Evolutionary conservation across 2,888 invertebrate genomes (phyloP), one percentile per base, ranked within the genome.

Genomic region (Metallyticus violacea): DNA sequence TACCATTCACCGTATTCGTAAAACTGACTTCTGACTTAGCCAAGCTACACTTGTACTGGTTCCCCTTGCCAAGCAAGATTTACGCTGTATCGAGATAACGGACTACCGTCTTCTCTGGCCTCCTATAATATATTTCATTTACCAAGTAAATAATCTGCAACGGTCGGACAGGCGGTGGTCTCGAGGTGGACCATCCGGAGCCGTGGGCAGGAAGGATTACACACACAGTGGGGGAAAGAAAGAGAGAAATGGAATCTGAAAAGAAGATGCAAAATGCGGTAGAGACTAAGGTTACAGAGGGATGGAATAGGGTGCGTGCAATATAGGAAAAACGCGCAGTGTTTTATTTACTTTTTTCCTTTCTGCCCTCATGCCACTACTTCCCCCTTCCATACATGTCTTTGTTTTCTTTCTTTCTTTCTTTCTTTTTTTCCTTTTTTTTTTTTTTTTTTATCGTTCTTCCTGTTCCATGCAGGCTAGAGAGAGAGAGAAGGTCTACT

Each of bases 181-280:
- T 62, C 15, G 40, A 62, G 40, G 40, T 62, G 40, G 40, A 62
- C 40, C 40, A 62, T 62, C 40, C 40, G 40, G 40, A n/a, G n/a
- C n/a, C n/a, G n/a, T n/a, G n/a, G n/a, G 40, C 40, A 40, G 40
- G 40, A 40, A 40, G 40, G 40, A 62, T 62, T 62, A 62, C 40
- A 62, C 40, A 22, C 40, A 62, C 40, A 62, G 62, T 9, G 22
- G 22, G 40, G 22, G 40, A 62, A 81, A 79, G 7, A 4, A 22
- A 15, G 9, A 81, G 30, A 30, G 81, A 81, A 25, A 82, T 76
- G 82, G 62, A 40, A 82, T 82, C 76, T 76, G 82, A 40, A 82
- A 82, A 82, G 82, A 82, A 76, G 82, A 82, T 82, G 82, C 82
- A 82, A 76, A 76, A 82, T 6, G 40, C 5, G 25, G 62, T 29